Evolutionary conservation across 2,113 vertebrate species (phyloP), one percentile per base, ranked within the genome.

Genomic region (Petaurus breviceps): DNA sequence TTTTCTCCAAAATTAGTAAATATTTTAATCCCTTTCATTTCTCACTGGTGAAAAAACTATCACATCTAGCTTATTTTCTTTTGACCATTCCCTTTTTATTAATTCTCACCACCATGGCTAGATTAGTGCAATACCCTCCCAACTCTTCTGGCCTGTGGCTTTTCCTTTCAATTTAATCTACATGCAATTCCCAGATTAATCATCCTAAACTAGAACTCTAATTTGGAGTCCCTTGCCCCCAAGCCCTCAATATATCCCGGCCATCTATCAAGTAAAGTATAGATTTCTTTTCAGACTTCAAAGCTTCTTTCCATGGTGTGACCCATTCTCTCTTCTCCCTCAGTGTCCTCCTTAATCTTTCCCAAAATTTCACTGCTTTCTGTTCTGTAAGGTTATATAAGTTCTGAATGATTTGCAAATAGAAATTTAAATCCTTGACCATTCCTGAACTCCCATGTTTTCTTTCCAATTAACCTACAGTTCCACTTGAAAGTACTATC

Each of bases 81-180:
- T 52, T 94, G 92, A 77, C 25, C 23, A 84, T 22, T 91, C 94
- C 14, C 0, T 19, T 96, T 94, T 61, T 31, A 19, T 77, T 95
- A 91, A 23, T 77, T 95, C 95, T 95, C 55, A 6, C 77, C 12
- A 68, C 61, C 90, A 47, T 43, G 94, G 55, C 94, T 37, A 77
- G 19, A 96, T 22, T 95, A 16, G 57, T 90, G 43, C 90, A 51
- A 51, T 51, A 51, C 31, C 94, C 37, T 94, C 50, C 31, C 4
- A 19, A n/a, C 61, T 94, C 51, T 91, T 89, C 50, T 91, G 95
- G 2, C 96, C 25, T 12, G 14, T 96, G 49, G 89, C 51, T 37
- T 95, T 97, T 93, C 19, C 52, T 95, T 97, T 90, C 10, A 55
- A 57, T 91, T 25, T 96, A 22, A 57, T 8, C 2, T 96, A 8